Base-by-base conservation (phyloP, 2,888 invertebrate genomes). In the Coenonympha arcania region DNA sequence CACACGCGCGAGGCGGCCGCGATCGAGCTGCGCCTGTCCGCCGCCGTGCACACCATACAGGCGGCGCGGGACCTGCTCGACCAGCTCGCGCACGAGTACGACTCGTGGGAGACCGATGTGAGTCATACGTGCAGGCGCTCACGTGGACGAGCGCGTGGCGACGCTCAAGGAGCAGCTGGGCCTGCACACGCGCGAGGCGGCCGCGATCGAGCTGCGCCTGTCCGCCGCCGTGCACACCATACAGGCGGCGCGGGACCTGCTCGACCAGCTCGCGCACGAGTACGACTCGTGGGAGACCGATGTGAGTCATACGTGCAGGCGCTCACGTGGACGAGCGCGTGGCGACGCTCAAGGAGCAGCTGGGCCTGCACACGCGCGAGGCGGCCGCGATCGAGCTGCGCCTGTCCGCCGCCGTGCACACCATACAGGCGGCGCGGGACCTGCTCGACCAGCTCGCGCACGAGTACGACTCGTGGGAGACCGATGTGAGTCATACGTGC, bases 311-410 rank as follows among this genome's bases (percentile, higher is more conserved):
- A n/a, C n/a, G n/a, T 18, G n/a, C 19, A 19, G 19, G 4, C 11
- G 6, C 15, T 2, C 2, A 15, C 48, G 96, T 96, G 1, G 95
- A 96, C 66, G 90, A 91, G 55, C 90, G 93, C 15, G 96, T 96
- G 0, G 89, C 91, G 1, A 89, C 92, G 51, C 78, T 96, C 28
- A 93, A 95, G 62, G 88, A 89, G 45, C 92, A 94, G 68, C 80
- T 55, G 26, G 55, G 55, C 5, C 53, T 20, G 4, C 55, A 55
- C 52, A 47, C 52, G 37, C 52, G 48, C 4, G 50, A 98, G 76
- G 99, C 98, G 0, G 97, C 98, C 1, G 93, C 95, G 63, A 89
- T 97, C 30, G 96, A 98, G 75, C 90, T 96, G 45, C 91, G 91
- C 59, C 84, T 98, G 20, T 90, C 90, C 43, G 90, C 90, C 62